Evolutionary conservation across 1,140 invertebrate genomes (phyloP).

Genomic region (Anastatus disparis): DNA sequence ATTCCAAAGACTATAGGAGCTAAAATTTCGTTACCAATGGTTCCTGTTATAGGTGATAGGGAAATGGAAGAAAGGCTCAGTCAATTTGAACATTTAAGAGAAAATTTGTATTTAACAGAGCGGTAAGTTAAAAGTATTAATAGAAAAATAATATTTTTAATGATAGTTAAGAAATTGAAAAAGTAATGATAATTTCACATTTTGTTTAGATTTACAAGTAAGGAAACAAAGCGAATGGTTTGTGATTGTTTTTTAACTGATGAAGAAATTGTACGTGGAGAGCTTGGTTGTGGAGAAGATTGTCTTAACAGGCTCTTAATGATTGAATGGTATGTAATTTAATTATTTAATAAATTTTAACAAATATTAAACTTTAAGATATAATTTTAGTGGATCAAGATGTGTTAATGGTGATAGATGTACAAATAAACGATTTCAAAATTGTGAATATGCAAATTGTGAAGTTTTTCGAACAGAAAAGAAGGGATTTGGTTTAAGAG

Average conservation of each 20-base stretch:
- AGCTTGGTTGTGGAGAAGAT: constrained; percentile 92
- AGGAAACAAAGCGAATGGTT: constrained; percentile 91
- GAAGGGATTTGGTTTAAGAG: constrained; percentile 94
- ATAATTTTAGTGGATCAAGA: constrained; percentile 80
- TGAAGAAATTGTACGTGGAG: constrained; percentile 85
- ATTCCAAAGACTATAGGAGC: constrained; percentile 49
- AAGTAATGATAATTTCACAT: background rate
- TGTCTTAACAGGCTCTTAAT: constrained; percentile 96
- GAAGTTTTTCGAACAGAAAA: constrained; percentile 91
- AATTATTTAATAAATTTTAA: background rate
- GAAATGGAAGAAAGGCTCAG: constrained; percentile 80
- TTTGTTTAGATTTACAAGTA: constrained; percentile 74
- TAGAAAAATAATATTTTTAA: too few relatives aligned
- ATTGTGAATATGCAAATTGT: constrained; percentile 83
- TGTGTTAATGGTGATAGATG: constrained; percentile 89
- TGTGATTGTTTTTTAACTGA: constrained; percentile 94
- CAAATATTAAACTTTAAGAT: background rate
- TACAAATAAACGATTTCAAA: constrained; percentile 95
- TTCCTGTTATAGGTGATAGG: constrained; percentile 58
- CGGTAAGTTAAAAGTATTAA: constrained; percentile 59
- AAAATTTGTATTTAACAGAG: constrained; percentile 87
- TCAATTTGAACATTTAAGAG: constrained; percentile 81
- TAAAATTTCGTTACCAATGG: constrained; percentile 57
- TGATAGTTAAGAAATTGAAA: constrained; percentile 16
- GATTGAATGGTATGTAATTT: constrained; percentile 90